These are phyloP conservation scores for Cyprinodon variegatus DNA, from an alignment of 2,113 vertebrate genomes.

Conservation along the genomic window DNA sequence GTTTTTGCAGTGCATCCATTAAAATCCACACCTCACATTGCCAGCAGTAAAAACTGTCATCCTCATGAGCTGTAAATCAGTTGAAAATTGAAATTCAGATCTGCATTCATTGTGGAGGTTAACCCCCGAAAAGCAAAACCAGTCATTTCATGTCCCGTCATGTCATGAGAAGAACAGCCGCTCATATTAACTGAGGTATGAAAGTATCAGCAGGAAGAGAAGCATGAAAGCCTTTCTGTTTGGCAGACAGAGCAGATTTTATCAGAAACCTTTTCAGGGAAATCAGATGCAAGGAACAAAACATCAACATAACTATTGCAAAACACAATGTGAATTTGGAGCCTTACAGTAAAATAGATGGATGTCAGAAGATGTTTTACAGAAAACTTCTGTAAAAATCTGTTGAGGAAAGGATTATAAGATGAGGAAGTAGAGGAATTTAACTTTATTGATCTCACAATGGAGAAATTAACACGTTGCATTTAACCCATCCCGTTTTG, in stretches of 20 bases:
- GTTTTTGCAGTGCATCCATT: too few species aligned
- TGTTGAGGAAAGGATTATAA: too few species aligned
- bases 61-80: not conserved
- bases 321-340: not conserved
- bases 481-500: too few species aligned
- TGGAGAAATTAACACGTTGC: too few species aligned
- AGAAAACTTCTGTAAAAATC: too few species aligned
- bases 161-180: slow-evolving; percentile 7
- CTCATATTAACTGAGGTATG: slow-evolving; percentile 4
- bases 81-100: not conserved
- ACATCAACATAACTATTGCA: not conserved
- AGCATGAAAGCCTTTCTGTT: not conserved
- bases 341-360: too few species aligned
- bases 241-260: not conserved
- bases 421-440: too few species aligned
- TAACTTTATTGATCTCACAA: too few species aligned
- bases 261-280: not conserved
- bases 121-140: not conserved
- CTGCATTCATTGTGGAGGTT: slow-evolving; percentile 15
- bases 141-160: slow-evolving; percentile 30
- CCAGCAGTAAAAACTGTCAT: not conserved
- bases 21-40: not conserved
- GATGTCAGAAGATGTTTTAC: too few species aligned
- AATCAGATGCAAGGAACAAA: not conserved
- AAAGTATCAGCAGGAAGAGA: not conserved